Evolutionary conservation across 2,888 invertebrate genomes (phyloP).

Genomic region (Exocentrus adspersus): DNA sequence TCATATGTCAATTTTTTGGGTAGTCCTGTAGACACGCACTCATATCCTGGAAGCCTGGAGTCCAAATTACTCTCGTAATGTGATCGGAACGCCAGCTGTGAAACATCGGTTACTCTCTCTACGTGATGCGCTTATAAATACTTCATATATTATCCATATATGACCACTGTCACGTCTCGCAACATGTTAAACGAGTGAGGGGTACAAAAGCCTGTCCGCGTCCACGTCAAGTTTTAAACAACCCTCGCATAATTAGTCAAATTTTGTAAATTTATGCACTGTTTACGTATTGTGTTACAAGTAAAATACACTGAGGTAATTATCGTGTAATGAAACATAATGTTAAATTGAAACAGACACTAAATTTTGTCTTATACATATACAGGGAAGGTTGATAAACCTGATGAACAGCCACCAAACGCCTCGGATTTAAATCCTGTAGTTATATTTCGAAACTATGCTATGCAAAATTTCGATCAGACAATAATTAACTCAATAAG

Average conservation of each 20-base stretch:
- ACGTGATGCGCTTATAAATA: slow-evolving; percentile 60
- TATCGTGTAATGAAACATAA: too few relatives aligned
- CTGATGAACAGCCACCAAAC: too few relatives aligned
- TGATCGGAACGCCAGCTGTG: slow-evolving; percentile 59
- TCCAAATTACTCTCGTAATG: slow-evolving; percentile 60
- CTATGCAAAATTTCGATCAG: too few relatives aligned
- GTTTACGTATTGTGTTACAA: background rate
- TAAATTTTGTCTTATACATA: too few relatives aligned
- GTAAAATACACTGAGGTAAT: background rate
- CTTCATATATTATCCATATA: slow-evolving; percentile 55
- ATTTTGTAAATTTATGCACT: slow-evolving; percentile 21
- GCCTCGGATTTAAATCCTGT: too few relatives aligned
- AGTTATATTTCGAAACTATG: too few relatives aligned
- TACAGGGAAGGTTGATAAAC: too few relatives aligned
- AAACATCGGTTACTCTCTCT: slow-evolving; percentile 58
- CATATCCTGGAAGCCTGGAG: slow-evolving; percentile 38
- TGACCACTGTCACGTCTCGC: slow-evolving; percentile 47
- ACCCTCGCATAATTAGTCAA: slow-evolving; percentile 40
- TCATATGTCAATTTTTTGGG: slow-evolving; percentile 2
- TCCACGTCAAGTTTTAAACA: slow-evolving; percentile 30
- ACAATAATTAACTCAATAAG: too few relatives aligned
- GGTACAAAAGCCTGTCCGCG: slow-evolving; percentile 2
- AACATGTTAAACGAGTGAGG: slow-evolving; percentile 22
- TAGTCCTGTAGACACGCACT: background rate
- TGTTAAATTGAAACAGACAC: too few relatives aligned